These are phyloP conservation scores for Hemitrygon akajei DNA, from an alignment of 2,797 vertebrate genomes.

Conservation along the genomic window DNA sequence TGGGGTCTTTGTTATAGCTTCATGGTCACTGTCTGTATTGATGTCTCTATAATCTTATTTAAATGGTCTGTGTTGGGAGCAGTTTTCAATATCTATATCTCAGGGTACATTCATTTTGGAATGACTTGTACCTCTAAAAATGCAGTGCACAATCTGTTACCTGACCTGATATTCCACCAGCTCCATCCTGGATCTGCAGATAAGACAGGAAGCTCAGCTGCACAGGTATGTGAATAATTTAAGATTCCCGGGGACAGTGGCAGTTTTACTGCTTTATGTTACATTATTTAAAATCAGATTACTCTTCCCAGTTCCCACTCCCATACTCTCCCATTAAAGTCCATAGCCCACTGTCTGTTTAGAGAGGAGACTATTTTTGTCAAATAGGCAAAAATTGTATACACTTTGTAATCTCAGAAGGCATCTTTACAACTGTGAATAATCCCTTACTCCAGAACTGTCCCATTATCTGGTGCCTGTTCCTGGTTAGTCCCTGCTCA, in stretches of 20 bases:
- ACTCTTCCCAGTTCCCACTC: background rate
- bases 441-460: background rate
- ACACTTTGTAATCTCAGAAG: too few species aligned
- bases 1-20: too few species aligned
- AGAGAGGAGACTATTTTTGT: background rate
- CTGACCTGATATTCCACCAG: slow-evolving; percentile 8
- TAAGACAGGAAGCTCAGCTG: slow-evolving; percentile 14
- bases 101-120: background rate
- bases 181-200: slow-evolving; percentile 4
- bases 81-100: background rate
- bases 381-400: too few species aligned
- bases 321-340: too few species aligned
- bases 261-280: background rate
- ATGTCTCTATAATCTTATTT: background rate
- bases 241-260: background rate
- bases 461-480: background rate
- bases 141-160: background rate
- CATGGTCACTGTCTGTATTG: background rate
- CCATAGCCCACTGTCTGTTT: too few species aligned
- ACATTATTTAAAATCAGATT: background rate
- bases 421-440: too few species aligned
- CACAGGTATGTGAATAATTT: slow-evolving; percentile 26
- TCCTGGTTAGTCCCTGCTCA: too few species aligned
- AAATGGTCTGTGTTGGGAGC: background rate
- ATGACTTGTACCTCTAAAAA: background rate